Percentiles rank a stretch among this genome's conserved stretches.
These are phyloP conservation scores for Boloria euphrosyne DNA, from an alignment of 2,888 invertebrate species.

Conservation along the genomic window DNA sequence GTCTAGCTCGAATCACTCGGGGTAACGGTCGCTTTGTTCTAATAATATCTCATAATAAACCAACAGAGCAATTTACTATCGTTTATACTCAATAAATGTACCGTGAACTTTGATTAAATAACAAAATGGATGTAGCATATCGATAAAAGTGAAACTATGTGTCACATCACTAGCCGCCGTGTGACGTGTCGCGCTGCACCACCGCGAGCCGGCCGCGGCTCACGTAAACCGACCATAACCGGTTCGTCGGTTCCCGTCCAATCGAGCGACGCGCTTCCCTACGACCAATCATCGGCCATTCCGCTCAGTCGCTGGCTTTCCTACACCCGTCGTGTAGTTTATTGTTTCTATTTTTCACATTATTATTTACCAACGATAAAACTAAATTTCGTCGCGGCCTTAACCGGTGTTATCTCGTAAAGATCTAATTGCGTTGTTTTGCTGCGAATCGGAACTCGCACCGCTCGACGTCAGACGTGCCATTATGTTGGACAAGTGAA, in stretches of 20 bases:
- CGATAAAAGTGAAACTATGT: conserved; percentile 29
- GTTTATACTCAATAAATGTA: not conserved
- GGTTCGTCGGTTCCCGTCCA: conserved; percentile 76
- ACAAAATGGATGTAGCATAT: too few species aligned
- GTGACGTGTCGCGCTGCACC: conserved; percentile 61
- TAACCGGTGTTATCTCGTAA: conserved; percentile 54
- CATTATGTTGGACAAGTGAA: conserved; percentile 79
- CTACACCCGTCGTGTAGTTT: conserved; percentile 50
- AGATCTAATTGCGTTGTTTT: conserved; percentile 19
- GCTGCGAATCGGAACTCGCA: conserved; percentile 15
- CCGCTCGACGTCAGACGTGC: conserved; percentile 12
- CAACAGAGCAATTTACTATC: not conserved
- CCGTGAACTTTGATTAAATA: too few species aligned
- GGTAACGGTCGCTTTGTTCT: conserved; percentile 28
- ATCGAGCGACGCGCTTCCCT: conserved; percentile 67
- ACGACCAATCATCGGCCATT: conserved; percentile 72
- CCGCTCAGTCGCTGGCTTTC: conserved; percentile 63
- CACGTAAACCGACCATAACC: conserved; percentile 72
- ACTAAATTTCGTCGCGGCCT: conserved; percentile 44
- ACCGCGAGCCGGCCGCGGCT: conserved; percentile 72
- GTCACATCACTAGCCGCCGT: conserved; percentile 59
- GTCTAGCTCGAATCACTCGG: conserved; percentile 27
- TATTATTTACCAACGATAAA: conserved; percentile 53
- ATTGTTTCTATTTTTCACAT: conserved; percentile 44
- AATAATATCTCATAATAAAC: conserved; percentile 17